Evolutionary conservation across 2,113 vertebrate species (phyloP).

Genomic region (Papio anubis): DNA sequence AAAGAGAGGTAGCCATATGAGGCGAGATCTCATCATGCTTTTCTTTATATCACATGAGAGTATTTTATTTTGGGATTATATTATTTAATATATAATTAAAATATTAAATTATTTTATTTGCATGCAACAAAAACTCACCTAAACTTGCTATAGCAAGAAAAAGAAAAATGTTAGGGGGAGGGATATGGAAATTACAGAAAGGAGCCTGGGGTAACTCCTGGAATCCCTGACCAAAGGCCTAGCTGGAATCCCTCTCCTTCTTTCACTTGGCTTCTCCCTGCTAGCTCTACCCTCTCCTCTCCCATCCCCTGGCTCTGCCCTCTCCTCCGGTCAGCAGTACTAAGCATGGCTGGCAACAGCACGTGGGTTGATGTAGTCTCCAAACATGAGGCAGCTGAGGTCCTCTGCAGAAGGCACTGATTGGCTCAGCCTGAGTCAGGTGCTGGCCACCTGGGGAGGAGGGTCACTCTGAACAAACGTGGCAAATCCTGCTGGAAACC

Average conservation of each 20-base stretch:
- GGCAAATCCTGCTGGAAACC: neutral
- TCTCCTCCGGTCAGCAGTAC: fast-evolving
- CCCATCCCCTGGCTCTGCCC: neutral
- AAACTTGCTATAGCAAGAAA: neutral
- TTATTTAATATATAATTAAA: too few relatives aligned
- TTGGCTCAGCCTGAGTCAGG: neutral
- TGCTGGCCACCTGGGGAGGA: neutral
- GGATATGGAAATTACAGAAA: neutral
- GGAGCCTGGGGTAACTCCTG: neutral
- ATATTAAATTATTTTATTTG: neutral
- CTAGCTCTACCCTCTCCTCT: neutral
- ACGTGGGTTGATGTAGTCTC: neutral
- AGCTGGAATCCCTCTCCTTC: neutral
- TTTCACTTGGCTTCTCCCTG: neutral
- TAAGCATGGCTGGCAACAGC: neutral
- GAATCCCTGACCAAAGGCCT: neutral
- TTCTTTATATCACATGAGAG: neutral
- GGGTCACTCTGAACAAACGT: neutral
- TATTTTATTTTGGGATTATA: neutral
- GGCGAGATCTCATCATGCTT: neutral
- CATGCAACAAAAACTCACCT: neutral
- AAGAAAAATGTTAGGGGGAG: neutral
- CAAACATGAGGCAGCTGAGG: neutral
- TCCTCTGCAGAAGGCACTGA: neutral
- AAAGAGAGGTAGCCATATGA: neutral